Evolutionary conservation across 1,140 invertebrate species (phyloP), one percentile per base, ranked within the genome.

Genomic region (Lineus longissimus): DNA sequence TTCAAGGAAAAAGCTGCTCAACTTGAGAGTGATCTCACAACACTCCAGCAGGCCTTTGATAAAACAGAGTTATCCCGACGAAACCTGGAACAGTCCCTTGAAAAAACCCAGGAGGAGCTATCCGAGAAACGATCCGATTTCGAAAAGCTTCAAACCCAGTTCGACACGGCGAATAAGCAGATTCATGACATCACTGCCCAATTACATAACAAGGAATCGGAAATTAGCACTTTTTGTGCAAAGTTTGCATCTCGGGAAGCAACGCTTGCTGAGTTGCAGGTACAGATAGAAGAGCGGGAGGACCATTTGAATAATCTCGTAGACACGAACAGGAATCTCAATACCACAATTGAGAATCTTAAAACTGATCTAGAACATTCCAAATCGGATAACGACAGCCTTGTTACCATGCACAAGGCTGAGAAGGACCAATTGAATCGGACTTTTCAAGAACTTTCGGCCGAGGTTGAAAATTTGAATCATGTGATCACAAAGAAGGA

Each of bases 401-500:
- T 23, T 23, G 19, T 23, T 23, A 19, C n/a, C 4, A 23, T 51
- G 11, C 31, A 19, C 11, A 45, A 45, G 58, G 22, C 33, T 36
- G 58, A 59, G 19, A 59, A 43, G 41, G 58, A 59, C 15, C 36
- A 45, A 40, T 27, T 59, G 31, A 59, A 59, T 25, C 2, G 23
- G 17, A 29, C 31, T 19, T 7, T 59, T 36, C 2, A n/a, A 27
- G 33, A 43, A 27, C 43, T 43, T 1, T 15, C 13, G 7, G 41
- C 15, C 1, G 43, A 36, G 2, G 17, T 41, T 7, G 19, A 43
- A 22, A 59, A 43, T 59, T 17, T 59, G 11, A 36, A 59, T 36
- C 25, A 36, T 29, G 41, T 59, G 41, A 23, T 51, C 9, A 9
- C 59, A 27, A 25, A 59, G 59, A 43, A 47, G 6, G 29, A 61